phyloP scores from a whole-genome alignment of 2,888 invertebrate genomes.

The Mimumesa dahlbomi region DNA sequence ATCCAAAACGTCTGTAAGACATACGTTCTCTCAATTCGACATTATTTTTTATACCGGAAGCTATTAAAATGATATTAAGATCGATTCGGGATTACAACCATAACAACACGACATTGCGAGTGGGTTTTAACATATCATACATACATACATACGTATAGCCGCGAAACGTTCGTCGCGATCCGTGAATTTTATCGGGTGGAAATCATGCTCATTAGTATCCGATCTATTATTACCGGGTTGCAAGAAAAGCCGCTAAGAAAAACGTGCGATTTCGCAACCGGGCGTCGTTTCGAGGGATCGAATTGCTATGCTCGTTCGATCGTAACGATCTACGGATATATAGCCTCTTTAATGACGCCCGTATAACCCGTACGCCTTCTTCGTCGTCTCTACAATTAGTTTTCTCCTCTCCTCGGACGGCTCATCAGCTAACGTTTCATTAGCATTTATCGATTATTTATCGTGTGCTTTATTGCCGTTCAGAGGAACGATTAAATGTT shows the following conservation, averaged over 20 bases:
- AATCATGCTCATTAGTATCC: slow-evolving; percentile 26
- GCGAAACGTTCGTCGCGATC: slow-evolving; percentile 11
- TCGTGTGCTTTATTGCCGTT: slow-evolving; percentile 23
- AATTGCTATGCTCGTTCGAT: slow-evolving; percentile 12
- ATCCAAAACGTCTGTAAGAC: too few species aligned
- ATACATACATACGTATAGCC: too few species aligned
- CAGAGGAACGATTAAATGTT: slow-evolving; percentile 15
- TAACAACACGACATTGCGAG: too few species aligned
- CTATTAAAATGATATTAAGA: too few species aligned
- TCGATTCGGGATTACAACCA: too few species aligned
- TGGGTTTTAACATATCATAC: too few species aligned
- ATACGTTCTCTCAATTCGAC: too few species aligned
- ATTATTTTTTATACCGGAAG: too few species aligned
- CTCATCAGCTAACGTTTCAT: slow-evolving; percentile 31
- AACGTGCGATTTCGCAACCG: slow-evolving; percentile 22
- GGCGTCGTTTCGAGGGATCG: slow-evolving; percentile 5
- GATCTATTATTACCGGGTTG: slow-evolving; percentile 28
- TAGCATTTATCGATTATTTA: slow-evolving; percentile 45
- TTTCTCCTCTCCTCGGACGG: slow-evolving; percentile 4
- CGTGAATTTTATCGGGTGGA: slow-evolving; percentile 8
- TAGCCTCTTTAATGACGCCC: slow-evolving; percentile 22
- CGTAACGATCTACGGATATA: slow-evolving; percentile 24
- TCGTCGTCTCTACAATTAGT: slow-evolving; percentile 24
- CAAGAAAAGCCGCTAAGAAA: slow-evolving; percentile 14
- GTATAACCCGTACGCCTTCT: background rate